Evolutionary conservation across 2,888 invertebrate genomes (phyloP), one percentile per base, ranked within the genome.

Genomic region (Odontocerum albicorne): DNA sequence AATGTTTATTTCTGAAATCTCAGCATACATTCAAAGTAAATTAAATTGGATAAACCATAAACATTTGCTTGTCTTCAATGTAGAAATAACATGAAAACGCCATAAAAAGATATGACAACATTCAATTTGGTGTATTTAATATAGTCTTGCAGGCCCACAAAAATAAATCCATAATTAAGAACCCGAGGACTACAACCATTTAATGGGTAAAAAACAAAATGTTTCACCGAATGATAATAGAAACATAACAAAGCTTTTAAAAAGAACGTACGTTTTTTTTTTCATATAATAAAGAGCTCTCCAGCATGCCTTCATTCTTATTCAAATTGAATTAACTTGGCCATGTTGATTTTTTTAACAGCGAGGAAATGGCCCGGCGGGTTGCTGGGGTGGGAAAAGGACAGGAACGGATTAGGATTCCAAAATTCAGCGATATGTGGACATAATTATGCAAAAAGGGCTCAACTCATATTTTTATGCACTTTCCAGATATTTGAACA

Each of bases 331-430:
- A 60, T 57, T 57, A 43, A 58, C 44, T 55, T 43, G 50, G 45
- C 56, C 53, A 46, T 59, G 59, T 59, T 59, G 57, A 59, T 59
- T 56, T 58, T 59, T 59, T 56, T 40, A 56, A 59, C 56, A 49
- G 50, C 53, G 56, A 53, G 31, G 50, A 59, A 56, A 50, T 56
- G 53, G 38, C 56, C 46, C 56, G 33, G 49, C 56, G 49, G 49
- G 51, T n/a, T 10, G 12, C 17, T 20, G 13, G 44, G 16, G 39
- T 22, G 12, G 42, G 49, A 10, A 22, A 16, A 4, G 17, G 20
- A 39, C 31, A 17, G 38, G 21, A 19, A 49, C 49, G 27, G 19
- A 47, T 46, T 39, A 43, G 32, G 45, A 32, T n/a, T n/a, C n/a
- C n/a, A n/a, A n/a, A n/a, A n/a, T n/a, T n/a, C n/a, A n/a, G n/a